Evolutionary conservation across 1,140 invertebrate species (phyloP), one percentile per base, ranked within the genome.

Genomic region (Sitodiplosis mosellana): DNA sequence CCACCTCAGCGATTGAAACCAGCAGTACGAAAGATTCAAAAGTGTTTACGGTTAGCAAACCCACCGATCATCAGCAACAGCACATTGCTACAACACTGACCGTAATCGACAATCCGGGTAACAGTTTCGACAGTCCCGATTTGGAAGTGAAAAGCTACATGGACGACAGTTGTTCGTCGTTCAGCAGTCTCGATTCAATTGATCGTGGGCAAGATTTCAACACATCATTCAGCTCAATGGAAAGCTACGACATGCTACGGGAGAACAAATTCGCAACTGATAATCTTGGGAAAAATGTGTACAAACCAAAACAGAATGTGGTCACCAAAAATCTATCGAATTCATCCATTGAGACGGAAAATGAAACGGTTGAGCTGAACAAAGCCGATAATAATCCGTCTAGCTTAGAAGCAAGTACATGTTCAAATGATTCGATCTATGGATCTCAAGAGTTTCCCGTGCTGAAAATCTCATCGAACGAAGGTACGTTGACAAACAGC

Each of bases 131-230:
- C 45, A 69, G 67, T 52, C 65, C 67, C 0, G 69, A 70, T 56
- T 48, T 68, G 48, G 69, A 70, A 57, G 67, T 69, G 0, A 69
- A 68, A 36, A 61, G 66, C 49, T 51, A 68, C 5, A 69, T 69
- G 65, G 47, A 44, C 11, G 47, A 48, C 21, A 48, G 47, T 43
- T 48, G 47, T 36, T 48, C 47, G 12, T 48, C 47, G 14, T 33
- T 48, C 10, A 48, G 47, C 20, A 40, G 36, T 6, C 42, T 44
- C 4, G 47, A 48, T n/a, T 48, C 47, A 34, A 43, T 48, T 3
- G 47, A 48, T 48, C 47, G 41, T 3, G 40, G 33, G 14, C 20
- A 21, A 17, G 47, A 48, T 22, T 54, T 70, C 21, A 66, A 69
- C 49, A 63, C 69, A 49, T 70, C 68, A 18, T 62, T 62, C 0